Base-by-base conservation (phyloP, 2,797 vertebrate species). In the Chelon auratus region DNA sequence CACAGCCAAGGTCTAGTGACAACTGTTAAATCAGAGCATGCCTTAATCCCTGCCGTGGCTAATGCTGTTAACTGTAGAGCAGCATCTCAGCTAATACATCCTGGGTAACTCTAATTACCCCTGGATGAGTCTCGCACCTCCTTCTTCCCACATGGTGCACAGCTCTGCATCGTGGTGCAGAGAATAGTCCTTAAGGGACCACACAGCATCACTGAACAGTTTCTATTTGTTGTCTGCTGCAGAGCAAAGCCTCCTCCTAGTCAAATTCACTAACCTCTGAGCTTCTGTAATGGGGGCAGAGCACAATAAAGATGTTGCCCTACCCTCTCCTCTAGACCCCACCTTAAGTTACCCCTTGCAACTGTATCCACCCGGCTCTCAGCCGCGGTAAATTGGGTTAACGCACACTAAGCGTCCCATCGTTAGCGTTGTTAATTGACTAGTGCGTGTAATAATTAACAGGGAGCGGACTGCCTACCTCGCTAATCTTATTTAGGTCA, bases 361-460 rank as follows among this genome's bases (percentile, higher is more conserved):
- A 82, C 87, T 72, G 75, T 75, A 87, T 83, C 85, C 83, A 79
- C 80, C 78, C 64, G n/a, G 69, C 86, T 88, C 85, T 82, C 68
- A 77, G 86, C 85, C 60, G 54, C 78, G 54, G 82, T 86, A 90
- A 93, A 93, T 91, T 92, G 89, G 92, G 93, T 94, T 94, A 94
- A 91, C 84, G 63, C 79, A 87, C 86, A 87, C 88, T 91, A 93
- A 93, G 90, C 93, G 91, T 93, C 87, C 90, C 88, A 87, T 93
- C 90, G 87, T 94, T 93, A 93, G 87, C 59, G 59, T 82, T 90
- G 89, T 93, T 93, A 94, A 93, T 93, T 94, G 90, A 94, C 92
- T 92, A 93, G 84, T 87, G 91, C 89, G 88, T 92, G 77, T 68
- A 90, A 92, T 94, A 94, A 94, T 94, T 92, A 94, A 94, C 92